Conservation (phyloP, 92 coral and sea anemone species). For the Paragorgia papillata region DNA sequence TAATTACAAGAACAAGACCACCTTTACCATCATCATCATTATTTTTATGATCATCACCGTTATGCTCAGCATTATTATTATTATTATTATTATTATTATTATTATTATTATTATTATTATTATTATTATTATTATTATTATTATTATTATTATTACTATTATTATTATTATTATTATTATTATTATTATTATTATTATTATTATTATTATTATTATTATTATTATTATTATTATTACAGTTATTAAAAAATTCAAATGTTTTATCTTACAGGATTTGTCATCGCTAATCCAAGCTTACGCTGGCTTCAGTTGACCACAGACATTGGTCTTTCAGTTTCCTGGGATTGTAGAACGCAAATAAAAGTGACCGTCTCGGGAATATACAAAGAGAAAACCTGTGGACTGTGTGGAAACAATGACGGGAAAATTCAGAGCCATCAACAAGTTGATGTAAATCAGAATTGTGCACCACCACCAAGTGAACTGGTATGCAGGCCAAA, state of each 20-base stretch:
- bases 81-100: no score
- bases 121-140: no score
- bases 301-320: constrained; percentile 11
- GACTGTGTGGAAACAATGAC: not conserved
- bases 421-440: not conserved
- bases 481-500: not conserved
- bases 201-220: not conserved
- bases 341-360: not conserved
- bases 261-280: not conserved
- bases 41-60: no score
- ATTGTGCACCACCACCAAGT: not conserved
- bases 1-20: no score
- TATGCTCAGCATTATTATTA: no score
- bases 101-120: no score
- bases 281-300: not conserved
- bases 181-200: no score
- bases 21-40: no score
- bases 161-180: no score
- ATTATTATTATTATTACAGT: not conserved
- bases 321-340: constrained; percentile 4
- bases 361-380: constrained; percentile 23
- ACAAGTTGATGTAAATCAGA: not conserved
- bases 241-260: not conserved
- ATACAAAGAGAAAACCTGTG: constrained; percentile 20
- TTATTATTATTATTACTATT: no score